A percentile compares a stretch with the other conserved stretches of the same genome.
Evolutionary conservation across 53 echinoderm and acorn worm species (phyloP).

Genomic region (Zoroaster sp.): DNA sequence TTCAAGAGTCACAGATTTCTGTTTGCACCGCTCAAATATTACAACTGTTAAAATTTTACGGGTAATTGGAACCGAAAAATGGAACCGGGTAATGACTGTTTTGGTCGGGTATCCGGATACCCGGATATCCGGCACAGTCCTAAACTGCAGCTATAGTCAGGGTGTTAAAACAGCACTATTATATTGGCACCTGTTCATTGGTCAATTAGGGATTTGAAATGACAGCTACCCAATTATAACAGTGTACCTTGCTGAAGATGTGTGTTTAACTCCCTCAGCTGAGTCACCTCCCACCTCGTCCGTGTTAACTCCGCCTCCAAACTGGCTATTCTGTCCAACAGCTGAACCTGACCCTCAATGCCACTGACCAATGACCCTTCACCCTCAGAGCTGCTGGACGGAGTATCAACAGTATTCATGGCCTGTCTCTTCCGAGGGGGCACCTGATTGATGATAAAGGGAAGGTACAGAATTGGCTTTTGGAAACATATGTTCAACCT

Average conservation of each 20-base stretch:
- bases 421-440: neutral
- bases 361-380: neutral
- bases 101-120: too few species aligned
- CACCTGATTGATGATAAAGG: neutral
- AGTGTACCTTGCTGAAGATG: slow-evolving; percentile 32
- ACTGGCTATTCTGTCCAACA: neutral
- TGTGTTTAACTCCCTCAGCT: slow-evolving; percentile 21
- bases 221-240: neutral
- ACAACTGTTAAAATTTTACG: too few species aligned
- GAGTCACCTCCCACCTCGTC: slow-evolving; percentile 7
- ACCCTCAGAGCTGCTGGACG: neutral
- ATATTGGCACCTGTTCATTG: too few species aligned
- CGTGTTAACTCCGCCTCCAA: slow-evolving; percentile 24
- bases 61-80: too few species aligned
- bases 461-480: too few species aligned
- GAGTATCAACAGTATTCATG: neutral
- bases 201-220: neutral
- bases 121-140: too few species aligned
- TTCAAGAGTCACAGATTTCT: too few species aligned
- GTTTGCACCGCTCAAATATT: too few species aligned
- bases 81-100: too few species aligned
- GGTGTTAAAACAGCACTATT: too few species aligned
- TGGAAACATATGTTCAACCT: too few species aligned
- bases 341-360: slow-evolving; percentile 6
- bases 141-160: too few species aligned